A percentile compares a stretch with the other conserved stretches of the same genome.
Conservation (phyloP, 2,888 invertebrate species). For the Cremastobaeus sp. region DNA sequence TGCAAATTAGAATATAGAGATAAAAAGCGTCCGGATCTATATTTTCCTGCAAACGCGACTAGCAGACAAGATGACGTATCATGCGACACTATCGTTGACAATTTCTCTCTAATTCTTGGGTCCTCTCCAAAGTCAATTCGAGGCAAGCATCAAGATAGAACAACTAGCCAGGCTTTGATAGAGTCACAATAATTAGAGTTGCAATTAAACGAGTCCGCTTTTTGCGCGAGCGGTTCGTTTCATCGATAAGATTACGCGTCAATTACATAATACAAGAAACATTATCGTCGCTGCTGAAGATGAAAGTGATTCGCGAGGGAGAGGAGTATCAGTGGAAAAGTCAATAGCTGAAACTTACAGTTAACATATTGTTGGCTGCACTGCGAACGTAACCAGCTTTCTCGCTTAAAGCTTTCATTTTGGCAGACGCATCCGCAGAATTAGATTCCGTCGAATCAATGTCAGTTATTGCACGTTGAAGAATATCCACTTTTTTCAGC, state of each 20-base stretch:
- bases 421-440: constrained; percentile 83
- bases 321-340: no score
- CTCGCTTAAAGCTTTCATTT: constrained; percentile 94
- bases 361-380: constrained; percentile 97
- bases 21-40: no score
- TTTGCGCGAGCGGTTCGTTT: no score
- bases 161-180: no score
- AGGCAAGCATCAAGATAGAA: constrained; percentile 4
- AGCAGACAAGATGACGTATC: constrained; percentile 6
- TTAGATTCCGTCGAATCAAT: constrained; percentile 83
- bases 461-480: constrained; percentile 89
- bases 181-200: no score
- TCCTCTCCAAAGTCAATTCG: constrained; percentile 19
- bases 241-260: no score
- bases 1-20: constrained; percentile 74
- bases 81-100: constrained; percentile 5
- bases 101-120: constrained; percentile 17
- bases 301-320: no score
- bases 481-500: constrained; percentile 89
- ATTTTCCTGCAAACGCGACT: no score
- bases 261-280: no score
- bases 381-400: constrained; percentile 96
- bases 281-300: no score
- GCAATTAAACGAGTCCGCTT: no score
- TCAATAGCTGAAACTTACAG: constrained; percentile 81